Evolutionary conservation across 2,888 invertebrate genomes (phyloP).

Genomic region (Chaetogeoica ovagalla): DNA sequence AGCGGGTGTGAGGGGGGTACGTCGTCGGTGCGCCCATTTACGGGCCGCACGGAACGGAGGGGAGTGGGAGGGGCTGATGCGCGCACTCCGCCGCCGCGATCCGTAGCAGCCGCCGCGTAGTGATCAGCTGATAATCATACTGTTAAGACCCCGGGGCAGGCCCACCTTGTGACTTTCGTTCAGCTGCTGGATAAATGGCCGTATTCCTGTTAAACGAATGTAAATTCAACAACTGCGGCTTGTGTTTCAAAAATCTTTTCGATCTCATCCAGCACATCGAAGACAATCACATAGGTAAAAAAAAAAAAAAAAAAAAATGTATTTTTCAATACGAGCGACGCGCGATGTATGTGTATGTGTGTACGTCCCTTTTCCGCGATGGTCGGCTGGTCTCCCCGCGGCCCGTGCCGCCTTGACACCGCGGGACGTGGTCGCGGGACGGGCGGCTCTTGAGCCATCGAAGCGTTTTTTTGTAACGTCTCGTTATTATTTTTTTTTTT

Average conservation of each 20-base stretch:
- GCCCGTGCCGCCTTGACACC: not conserved
- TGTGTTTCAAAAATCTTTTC: slow-evolving; percentile 77
- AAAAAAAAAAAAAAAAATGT: no score
- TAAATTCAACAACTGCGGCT: slow-evolving; percentile 84
- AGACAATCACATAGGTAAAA: slow-evolving; percentile 84
- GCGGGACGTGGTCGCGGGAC: not conserved
- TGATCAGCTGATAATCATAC: slow-evolving; percentile 52
- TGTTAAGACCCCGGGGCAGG: slow-evolving; percentile 17
- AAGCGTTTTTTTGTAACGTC: no score
- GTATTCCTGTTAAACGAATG: slow-evolving; percentile 88
- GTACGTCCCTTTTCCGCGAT: no score
- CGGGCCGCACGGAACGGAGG: not conserved
- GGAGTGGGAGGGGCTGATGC: slow-evolving; percentile 14
- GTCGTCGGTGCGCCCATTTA: no score
- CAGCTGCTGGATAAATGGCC: slow-evolving; percentile 66
- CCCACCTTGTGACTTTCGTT: slow-evolving; percentile 44
- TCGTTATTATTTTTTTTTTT: no score
- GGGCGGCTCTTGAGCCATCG: slow-evolving; percentile 9
- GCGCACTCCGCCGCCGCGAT: not conserved
- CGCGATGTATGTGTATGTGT: no score
- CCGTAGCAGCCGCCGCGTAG: not conserved
- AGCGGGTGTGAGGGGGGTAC: no score
- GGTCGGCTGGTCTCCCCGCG: no score
- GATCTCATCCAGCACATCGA: slow-evolving; percentile 86
- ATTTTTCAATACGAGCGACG: not conserved